phyloP scores from a whole-genome alignment of 2,113 vertebrate genomes.

The Ellobius talpinus region DNA sequence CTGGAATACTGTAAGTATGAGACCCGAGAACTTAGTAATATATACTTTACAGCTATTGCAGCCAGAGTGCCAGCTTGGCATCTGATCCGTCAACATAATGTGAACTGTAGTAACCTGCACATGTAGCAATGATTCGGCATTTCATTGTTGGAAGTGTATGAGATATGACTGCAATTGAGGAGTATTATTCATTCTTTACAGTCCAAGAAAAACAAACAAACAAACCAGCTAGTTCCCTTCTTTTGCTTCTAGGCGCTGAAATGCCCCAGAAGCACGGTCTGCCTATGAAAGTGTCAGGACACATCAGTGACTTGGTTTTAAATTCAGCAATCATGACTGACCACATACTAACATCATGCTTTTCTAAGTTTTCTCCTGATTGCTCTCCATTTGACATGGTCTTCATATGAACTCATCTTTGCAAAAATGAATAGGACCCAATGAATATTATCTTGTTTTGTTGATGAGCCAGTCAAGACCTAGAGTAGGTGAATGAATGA shows the following conservation, averaged over 20 bases:
- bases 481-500: background rate
- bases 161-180: background rate
- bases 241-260: constrained; percentile 33
- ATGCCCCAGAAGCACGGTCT: constrained; percentile 10
- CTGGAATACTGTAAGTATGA: background rate
- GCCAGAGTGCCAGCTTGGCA: background rate
- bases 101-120: background rate
- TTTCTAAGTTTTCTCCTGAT: background rate
- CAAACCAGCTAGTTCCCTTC: background rate
- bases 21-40: background rate
- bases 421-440: background rate
- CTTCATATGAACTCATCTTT: background rate
- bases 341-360: background rate
- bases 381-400: background rate
- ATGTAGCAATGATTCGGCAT: background rate
- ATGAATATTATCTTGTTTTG: background rate
- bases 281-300: constrained; percentile 2
- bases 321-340: background rate
- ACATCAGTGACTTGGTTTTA: background rate
- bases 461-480: background rate
- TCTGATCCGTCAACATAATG: background rate
- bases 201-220: constrained; percentile 30
- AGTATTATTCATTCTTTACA: constrained; percentile 29
- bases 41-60: background rate
- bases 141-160: constrained; percentile 33